Evolutionary conservation across 2,888 invertebrate genomes (phyloP), one percentile per base, ranked within the genome.

Genomic region (Tubulanus polymorphus): DNA sequence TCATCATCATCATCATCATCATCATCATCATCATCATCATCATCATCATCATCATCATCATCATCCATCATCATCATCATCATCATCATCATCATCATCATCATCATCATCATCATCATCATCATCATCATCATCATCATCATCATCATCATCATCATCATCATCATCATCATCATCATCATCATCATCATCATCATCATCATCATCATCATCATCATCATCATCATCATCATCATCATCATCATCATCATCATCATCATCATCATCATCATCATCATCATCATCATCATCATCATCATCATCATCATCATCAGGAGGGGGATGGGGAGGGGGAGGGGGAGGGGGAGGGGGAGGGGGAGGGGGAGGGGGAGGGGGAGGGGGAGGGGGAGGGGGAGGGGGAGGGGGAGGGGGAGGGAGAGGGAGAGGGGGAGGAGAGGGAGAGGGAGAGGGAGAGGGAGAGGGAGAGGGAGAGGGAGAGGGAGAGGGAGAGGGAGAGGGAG

Each of bases 21-120:
- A 54, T 53, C 52, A 54, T 53, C 54, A 53, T 41, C 37, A 53
- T 41, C 32, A 54, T 50, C 52, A 54, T 50, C 52, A 52, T 25
- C 53, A 55, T 35, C 37, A 35, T 54, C 52, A 54, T 54, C 35
- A 32, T n/a, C n/a, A n/a, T n/a, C n/a, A n/a, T n/a, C n/a, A n/a
- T n/a, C n/a, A n/a, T n/a, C n/a, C n/a, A n/a, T 54, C 54, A 54
- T 54, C 53, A 55, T 54, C 53, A 32, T 32, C 53, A 54, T 54
- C 54, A 55, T 54, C 53, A 54, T 32, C 54, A 55, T 54, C 35
- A 55, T 54, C 54, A 54, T 52, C 53, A 53, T 52, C 37, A 18
- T 54, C 55, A 37, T 41, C 28, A 55, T 54, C 53, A 55, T 54
- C 53, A 55, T 54, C 53, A 41, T 41, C 53, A 55, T 32, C 55